Evolutionary conservation across 2,113 vertebrate species (phyloP), one percentile per base, ranked within the genome.

Genomic region (Tinamus guttatus): DNA sequence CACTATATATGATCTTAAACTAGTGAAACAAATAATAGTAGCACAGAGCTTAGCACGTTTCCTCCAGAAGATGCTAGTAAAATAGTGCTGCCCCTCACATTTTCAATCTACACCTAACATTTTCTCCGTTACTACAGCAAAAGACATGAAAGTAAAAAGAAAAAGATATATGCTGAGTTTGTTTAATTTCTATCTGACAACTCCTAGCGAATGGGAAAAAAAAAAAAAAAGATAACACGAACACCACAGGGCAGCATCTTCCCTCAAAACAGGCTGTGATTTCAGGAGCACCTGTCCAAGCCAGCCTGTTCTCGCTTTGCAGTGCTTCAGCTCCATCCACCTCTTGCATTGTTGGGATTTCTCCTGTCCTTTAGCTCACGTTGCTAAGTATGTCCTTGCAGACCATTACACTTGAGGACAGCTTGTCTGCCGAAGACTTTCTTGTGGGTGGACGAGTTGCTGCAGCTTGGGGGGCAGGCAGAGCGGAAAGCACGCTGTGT

Each of bases 1-100:
- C 59, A 21, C 70, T 82, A 74, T 21, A n/a, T 2, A 0, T 89
- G 63, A 77, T 58, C 36, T 82, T 73, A 87, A 30, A 15, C n/a
- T 45, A 63, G 34, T 59, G 74, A 84, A 74, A 77, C 34, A 85
- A 93, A 41, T 52, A 85, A 38, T 20, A 64, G 49, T 58, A 85
- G 65, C 32, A 25, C 1, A 1, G 24, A 73, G 89, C 69, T 40
- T 91, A 80, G 67, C 74, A 41, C 18, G 17, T 92, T 91, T 94
- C 75, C 67, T 87, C 67, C 54, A 73, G 40, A 87, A 96, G 78
- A 63, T 81, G 32, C 89, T 89, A 68, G 67, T 76, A 58, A 80
- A 75, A 93, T 81, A 43, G 11, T 36, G 18, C 62, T 95, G 94
- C 79, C 67, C 75, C 59, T 85, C 67, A 51, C 30, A 18, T 69